Evolutionary conservation across 1,140 invertebrate species (phyloP).

Genomic region (Rhopalosiphum padi): DNA sequence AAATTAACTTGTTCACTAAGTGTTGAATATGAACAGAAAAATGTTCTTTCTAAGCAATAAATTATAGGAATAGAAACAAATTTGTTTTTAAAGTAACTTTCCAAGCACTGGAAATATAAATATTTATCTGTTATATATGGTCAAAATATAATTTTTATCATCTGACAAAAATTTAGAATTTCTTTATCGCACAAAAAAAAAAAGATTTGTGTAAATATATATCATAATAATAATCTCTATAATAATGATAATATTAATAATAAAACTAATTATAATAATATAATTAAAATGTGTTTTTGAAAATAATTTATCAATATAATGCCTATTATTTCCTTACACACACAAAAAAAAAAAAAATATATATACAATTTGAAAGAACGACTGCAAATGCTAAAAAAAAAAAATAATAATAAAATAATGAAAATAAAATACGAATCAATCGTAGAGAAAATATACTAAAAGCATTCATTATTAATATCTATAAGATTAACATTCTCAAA

Average conservation of each 20-base stretch:
- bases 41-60: background rate
- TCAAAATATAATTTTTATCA: background rate
- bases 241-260: background rate
- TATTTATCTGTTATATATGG: background rate
- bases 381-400: background rate
- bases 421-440: background rate
- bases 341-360: background rate
- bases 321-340: background rate
- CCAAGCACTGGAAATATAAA: background rate
- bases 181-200: background rate
- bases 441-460: background rate
- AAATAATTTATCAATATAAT: slow-evolving; percentile 18
- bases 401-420: background rate
- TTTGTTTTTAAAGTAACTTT: background rate
- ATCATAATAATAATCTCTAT: background rate
- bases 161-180: background rate
- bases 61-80: background rate
- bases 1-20: background rate
- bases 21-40: background rate
- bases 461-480: background rate
- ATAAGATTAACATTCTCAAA: background rate
- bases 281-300: background rate
- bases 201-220: background rate
- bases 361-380: background rate
- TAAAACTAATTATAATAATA: background rate